Conservation (phyloP, 2,113 vertebrate species). For the Dipodomys ordii region DNA sequence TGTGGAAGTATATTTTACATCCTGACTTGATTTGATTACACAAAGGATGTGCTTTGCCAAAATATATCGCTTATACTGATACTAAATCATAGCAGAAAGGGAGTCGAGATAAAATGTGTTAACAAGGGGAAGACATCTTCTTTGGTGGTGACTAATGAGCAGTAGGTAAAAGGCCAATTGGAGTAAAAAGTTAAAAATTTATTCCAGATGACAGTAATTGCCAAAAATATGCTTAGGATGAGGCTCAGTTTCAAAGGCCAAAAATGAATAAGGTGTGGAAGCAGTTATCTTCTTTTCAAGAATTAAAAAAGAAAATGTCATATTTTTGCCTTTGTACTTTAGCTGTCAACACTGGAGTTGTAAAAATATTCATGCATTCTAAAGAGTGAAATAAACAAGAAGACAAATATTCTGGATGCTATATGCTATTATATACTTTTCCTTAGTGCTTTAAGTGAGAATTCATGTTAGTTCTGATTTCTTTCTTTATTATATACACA, state of each 20-base stretch:
- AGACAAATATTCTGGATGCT: not conserved
- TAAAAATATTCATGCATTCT: conserved; percentile 15
- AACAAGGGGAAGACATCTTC: conserved; percentile 60
- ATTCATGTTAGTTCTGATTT: not conserved
- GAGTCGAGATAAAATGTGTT: conserved; percentile 49
- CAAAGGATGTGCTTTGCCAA: conserved; percentile 13
- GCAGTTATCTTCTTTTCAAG: not conserved
- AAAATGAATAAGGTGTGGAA: not conserved
- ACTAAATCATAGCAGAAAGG: conserved; percentile 56
- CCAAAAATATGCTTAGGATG: not conserved
- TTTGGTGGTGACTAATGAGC: conserved; percentile 63
- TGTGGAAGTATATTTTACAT: not conserved
- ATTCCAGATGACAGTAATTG: conserved; percentile 61
- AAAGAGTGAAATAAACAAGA: not conserved
- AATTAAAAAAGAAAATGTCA: conserved; percentile 22
- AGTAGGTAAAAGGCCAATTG: conserved; percentile 44
- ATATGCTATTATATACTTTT: not conserved
- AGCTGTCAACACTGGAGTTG: not conserved
- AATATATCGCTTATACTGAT: conserved; percentile 2
- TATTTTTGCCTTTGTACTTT: not conserved
- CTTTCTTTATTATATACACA: not conserved
- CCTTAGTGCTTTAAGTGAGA: not conserved
- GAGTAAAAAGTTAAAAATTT: conserved; percentile 61
- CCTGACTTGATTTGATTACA: conserved; percentile 18
- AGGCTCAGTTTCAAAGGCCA: conserved; percentile 42